Evolutionary conservation across 2,797 vertebrate genomes (phyloP).

Genomic region (Agapornis canus): DNA sequence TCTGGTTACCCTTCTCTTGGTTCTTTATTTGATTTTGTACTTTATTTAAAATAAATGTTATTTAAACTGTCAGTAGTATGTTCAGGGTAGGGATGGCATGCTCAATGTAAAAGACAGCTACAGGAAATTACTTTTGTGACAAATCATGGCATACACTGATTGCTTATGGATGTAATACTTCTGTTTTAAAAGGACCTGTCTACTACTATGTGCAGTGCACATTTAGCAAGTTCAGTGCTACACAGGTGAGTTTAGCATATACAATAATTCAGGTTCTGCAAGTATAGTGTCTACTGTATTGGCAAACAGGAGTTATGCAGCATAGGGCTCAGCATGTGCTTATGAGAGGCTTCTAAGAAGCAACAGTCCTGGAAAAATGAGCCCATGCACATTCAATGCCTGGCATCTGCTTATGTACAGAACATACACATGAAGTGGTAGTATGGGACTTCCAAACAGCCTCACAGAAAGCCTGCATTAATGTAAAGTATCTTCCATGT

Average conservation of each 20-base stretch:
- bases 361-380: too few species aligned
- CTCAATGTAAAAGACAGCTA: neutral
- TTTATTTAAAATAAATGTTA: neutral
- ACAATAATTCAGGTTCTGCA: neutral
- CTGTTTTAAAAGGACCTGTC: neutral
- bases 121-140: neutral
- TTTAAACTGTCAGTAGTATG: neutral
- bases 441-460: neutral
- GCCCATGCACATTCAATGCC: neutral
- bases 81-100: neutral
- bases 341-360: neutral
- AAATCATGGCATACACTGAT: neutral
- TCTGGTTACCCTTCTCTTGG: neutral
- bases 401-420: fast-evolving
- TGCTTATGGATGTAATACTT: neutral
- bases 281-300: neutral
- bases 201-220: neutral
- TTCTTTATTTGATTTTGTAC: neutral
- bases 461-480: neutral
- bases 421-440: fast-evolving
- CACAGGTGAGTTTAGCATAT: neutral
- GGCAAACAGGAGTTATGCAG: fast-evolving
- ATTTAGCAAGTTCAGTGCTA: neutral
- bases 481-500: neutral
- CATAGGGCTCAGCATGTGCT: neutral